Evolutionary conservation across 2,113 vertebrate genomes (phyloP).

Genomic region (Athene noctua): DNA sequence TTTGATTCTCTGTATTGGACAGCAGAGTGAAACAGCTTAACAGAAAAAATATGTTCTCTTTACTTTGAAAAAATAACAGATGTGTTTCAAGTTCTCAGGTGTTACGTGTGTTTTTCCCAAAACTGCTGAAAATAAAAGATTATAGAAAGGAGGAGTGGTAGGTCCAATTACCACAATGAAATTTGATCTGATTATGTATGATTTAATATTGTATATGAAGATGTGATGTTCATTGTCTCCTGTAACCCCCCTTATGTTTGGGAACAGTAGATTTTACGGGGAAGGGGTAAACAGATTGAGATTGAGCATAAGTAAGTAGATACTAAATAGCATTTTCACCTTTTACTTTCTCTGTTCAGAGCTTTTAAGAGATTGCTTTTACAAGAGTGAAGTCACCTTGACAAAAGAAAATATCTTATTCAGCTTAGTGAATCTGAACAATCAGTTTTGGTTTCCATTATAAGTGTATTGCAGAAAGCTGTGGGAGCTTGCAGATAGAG

Average conservation of each 20-base stretch:
- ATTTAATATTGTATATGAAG: not conserved
- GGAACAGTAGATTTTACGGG: not conserved
- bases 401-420: not conserved
- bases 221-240: not conserved
- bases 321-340: not conserved
- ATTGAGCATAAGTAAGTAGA: not conserved
- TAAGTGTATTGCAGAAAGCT: not conserved
- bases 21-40: not conserved
- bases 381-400: not conserved
- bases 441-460: rapidly evolving
- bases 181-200: not conserved
- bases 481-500: not conserved
- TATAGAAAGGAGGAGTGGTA: not conserved
- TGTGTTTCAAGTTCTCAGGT: not conserved
- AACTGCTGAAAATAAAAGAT: not conserved
- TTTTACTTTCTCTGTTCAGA: not conserved
- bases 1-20: not conserved
- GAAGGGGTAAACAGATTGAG: not conserved
- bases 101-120: not conserved
- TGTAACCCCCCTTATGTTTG: not conserved
- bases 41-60: not conserved
- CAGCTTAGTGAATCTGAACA: not conserved
- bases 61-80: not conserved
- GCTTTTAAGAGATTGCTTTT: not conserved
- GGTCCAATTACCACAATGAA: not conserved